Conservation (phyloP, 1,140 invertebrate species). For the Drosophila virilis region DNA sequence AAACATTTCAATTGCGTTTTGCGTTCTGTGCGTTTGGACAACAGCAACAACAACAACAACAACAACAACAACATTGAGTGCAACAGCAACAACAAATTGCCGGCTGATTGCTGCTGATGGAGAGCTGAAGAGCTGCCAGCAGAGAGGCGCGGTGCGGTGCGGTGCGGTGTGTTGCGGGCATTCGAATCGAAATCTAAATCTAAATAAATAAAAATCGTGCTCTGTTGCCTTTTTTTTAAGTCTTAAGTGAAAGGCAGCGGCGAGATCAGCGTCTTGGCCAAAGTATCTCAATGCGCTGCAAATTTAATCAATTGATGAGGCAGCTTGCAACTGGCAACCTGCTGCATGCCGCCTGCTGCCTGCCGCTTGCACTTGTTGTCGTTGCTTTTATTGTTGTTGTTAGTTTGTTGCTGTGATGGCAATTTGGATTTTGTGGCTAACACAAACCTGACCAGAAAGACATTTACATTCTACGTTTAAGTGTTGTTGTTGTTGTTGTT, state of each 20-base stretch:
- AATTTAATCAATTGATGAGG: constrained; percentile 83
- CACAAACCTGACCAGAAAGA: constrained; percentile 79
- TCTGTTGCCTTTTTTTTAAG: constrained; percentile 41
- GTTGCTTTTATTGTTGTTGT: constrained; percentile 73
- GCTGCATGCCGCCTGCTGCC: constrained; percentile 37
- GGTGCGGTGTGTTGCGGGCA: constrained; percentile 11
- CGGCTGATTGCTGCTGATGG: constrained; percentile 31
- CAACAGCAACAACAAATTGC: constrained; percentile 44
- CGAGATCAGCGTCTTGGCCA: constrained; percentile 66
- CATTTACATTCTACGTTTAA: constrained; percentile 80
- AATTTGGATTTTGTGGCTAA: constrained; percentile 80
- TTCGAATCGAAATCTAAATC: constrained; percentile 75
- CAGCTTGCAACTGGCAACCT: constrained; percentile 45
- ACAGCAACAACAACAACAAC: constrained; percentile 7
- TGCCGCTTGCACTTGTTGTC: constrained; percentile 61
- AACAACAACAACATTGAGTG: constrained; percentile 2
- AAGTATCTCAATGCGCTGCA: constrained; percentile 69
- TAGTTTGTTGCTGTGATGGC: constrained; percentile 65
- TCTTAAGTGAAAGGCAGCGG: constrained; percentile 78
- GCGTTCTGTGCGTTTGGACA: constrained; percentile 36
- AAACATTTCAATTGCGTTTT: constrained; percentile 78
- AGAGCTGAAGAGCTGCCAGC: neutral
- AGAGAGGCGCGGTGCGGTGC: neutral
- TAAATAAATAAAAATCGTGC: constrained; percentile 83
- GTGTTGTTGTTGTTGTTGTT: constrained; percentile 57